phyloP scores from a whole-genome alignment of 2,888 invertebrate species.

The Mesochorus sp. region DNA sequence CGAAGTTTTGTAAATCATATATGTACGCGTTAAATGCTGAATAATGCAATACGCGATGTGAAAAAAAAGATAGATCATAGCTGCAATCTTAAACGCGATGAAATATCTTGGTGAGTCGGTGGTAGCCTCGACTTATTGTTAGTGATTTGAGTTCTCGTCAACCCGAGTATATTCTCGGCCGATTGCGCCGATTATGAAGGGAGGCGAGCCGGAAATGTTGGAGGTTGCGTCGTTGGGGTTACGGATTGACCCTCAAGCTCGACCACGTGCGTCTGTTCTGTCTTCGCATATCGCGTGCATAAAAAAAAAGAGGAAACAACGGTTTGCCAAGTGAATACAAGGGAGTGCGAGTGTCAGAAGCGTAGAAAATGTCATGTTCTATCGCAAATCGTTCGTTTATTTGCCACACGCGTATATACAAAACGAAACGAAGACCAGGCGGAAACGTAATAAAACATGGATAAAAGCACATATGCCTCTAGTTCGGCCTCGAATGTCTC shows the following conservation, averaged over 20 bases:
- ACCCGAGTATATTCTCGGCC: constrained; percentile 40
- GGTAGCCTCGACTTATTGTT: neutral
- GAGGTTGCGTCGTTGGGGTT: constrained; percentile 73
- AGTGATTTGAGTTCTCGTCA: constrained; percentile 9
- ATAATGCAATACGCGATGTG: too few species aligned
- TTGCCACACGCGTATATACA: neutral
- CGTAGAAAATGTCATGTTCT: constrained; percentile 7
- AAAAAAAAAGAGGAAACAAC: too few species aligned
- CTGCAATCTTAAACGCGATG: constrained; percentile 1
- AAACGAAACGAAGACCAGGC: constrained; percentile 34
- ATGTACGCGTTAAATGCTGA: too few species aligned
- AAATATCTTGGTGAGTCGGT: neutral
- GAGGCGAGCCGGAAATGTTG: constrained; percentile 73
- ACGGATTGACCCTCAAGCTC: constrained; percentile 68
- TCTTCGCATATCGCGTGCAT: too few species aligned
- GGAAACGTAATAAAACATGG: constrained; percentile 38
- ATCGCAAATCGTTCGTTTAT: neutral
- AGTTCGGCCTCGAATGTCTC: constrained; percentile 71
- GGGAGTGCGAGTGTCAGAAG: too few species aligned
- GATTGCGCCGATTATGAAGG: constrained; percentile 43
- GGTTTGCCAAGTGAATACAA: too few species aligned
- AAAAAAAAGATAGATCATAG: too few species aligned
- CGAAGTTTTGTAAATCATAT: too few species aligned
- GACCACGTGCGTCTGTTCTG: constrained; percentile 1
- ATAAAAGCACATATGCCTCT: constrained; percentile 16